Base-by-base conservation (phyloP, 2,888 invertebrate genomes). In the Oasisia sp. region DNA sequence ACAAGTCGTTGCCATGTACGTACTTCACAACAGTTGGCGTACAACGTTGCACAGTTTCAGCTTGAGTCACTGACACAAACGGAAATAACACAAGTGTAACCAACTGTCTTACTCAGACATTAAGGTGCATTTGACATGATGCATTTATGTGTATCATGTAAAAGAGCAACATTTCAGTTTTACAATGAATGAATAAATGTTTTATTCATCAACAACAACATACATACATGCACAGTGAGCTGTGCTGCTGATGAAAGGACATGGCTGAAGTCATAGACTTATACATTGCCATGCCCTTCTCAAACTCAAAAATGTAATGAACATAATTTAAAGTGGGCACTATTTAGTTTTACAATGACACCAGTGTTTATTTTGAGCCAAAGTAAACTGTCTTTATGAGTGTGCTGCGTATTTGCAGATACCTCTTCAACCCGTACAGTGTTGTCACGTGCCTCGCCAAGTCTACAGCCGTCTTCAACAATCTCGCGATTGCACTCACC, bases 391-490 rank as follows among this genome's bases (percentile, higher is more conserved):
- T 50, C 5, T 91, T 91, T 50, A 90, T 19, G 32, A n/a, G 50
- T 91, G n/a, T 91, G 19, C 19, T 0, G 27, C 27, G 19, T 74
- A 27, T 74, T 90, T 92, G 32, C 93, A 94, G 94, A 32, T 93
- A 93, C 91, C 58, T 94, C 91, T 92, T 94, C n/a, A 94, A 94
- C 89, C 99, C 99, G 0, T 98, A 98, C 95, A 97, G 98, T 56
- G 97, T 99, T 92, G 97, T 98, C 92, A 98, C 98, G 95, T 99
- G 99, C 97, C 97, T 98, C 56, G 98, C 98, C 14, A 97, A 98
- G 96, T 98, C 99, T 0, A 99, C 99, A 2, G 98, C 98, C 1
- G 98, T 98, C 19, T 97, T 99, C 94, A 98, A 98, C 94, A 99
- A 99, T 97, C 97, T 99, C n/a, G 97, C 98, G 91, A 97, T 98